These are phyloP conservation scores for Heterodera schachtii DNA, from an alignment of 1,140 invertebrate genomes.

Conservation along the genomic window DNA sequence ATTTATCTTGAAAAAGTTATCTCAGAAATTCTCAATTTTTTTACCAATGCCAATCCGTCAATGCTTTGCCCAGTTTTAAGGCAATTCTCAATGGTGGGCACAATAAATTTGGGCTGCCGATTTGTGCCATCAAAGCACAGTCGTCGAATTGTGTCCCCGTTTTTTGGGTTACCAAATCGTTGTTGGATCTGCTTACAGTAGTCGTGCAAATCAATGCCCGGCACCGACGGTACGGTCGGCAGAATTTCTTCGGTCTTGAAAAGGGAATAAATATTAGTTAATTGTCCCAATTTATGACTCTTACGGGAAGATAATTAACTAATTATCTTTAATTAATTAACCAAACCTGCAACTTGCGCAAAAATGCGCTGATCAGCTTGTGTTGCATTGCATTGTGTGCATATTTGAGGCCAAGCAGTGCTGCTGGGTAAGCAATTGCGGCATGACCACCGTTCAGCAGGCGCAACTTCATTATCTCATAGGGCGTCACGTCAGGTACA, in stretches of 20 bases:
- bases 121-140: not conserved
- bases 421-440: not conserved
- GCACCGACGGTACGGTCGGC: not conserved
- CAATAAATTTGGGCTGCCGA: slow-evolving; percentile 11
- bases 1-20: too few relatives aligned
- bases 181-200: not conserved
- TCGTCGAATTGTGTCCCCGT: not conserved
- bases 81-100: not conserved
- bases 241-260: not conserved
- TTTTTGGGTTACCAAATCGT: slow-evolving; percentile 8
- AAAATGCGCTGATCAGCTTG: slow-evolving; percentile 7
- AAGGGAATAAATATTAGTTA: not conserved
- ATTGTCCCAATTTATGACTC: too few relatives aligned
- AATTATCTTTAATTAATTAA: not conserved
- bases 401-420: slow-evolving; percentile 1
- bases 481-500: slow-evolving; percentile 8
- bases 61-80: not conserved
- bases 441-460: not conserved
- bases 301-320: too few relatives aligned
- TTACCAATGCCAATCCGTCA: not conserved
- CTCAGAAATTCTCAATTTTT: not conserved
- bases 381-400: not conserved
- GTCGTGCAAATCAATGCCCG: not conserved
- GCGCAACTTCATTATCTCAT: slow-evolving; percentile 13
- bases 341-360: not conserved